phyloP scores from a whole-genome alignment of 2,888 invertebrate genomes.

The Agriopis leucophaearia region DNA sequence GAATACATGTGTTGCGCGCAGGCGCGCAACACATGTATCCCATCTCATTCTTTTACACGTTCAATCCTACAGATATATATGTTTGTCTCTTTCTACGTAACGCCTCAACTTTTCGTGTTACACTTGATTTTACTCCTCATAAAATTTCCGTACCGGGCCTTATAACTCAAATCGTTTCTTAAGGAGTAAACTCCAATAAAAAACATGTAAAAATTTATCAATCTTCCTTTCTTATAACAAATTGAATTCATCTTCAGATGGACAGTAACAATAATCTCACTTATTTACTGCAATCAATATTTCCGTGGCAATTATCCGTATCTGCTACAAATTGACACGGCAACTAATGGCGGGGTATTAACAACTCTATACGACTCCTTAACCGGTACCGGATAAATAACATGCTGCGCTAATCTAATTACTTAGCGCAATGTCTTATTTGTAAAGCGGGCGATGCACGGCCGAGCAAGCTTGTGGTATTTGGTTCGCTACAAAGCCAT shows the following conservation, averaged over 20 bases:
- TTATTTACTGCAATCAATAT: conserved; percentile 52
- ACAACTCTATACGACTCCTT: conserved; percentile 59
- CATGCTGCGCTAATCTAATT: conserved; percentile 82
- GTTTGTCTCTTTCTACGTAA: no score
- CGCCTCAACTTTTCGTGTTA: no score
- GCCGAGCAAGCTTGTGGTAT: conserved; percentile 17
- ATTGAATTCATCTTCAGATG: conserved; percentile 35
- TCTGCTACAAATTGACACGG: conserved; percentile 61
- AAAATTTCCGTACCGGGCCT: no score
- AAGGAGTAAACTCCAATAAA: no score
- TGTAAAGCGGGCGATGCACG: conserved; percentile 51
- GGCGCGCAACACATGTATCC: no score
- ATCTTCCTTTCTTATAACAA: conserved; percentile 16
- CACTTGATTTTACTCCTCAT: no score
- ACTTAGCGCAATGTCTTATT: conserved; percentile 84
- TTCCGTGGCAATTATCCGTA: conserved; percentile 60
- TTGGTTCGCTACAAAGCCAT: conserved; percentile 2
- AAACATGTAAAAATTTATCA: neutral
- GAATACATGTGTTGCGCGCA: no score
- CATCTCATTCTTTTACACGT: no score
- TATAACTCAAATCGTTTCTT: no score
- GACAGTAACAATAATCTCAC: conserved; percentile 29
- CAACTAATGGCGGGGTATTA: conserved; percentile 61
- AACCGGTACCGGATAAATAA: conserved; percentile 60
- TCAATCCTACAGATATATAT: no score